phyloP scores from a whole-genome alignment of 2,888 invertebrate species.

The Epistrophe eligans region DNA sequence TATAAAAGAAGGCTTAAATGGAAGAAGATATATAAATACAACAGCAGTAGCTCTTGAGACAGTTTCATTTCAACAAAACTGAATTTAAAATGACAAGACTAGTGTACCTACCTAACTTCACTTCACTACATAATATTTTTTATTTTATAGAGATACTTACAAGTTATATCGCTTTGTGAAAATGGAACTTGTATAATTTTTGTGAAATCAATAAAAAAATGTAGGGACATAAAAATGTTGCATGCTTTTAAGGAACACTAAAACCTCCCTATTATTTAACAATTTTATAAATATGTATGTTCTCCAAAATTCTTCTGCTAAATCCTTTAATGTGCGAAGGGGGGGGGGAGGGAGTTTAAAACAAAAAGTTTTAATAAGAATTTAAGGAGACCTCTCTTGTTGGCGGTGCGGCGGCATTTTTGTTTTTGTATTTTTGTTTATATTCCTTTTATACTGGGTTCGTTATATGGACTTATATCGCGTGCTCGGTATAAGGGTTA shows the following conservation, averaged over 20 bases:
- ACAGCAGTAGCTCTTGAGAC: constrained; percentile 44
- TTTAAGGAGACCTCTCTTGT: constrained; percentile 55
- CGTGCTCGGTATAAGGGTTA: constrained; percentile 55
- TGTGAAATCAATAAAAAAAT: constrained; percentile 58
- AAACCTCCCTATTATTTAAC: constrained; percentile 20
- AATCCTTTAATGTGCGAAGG: background rate
- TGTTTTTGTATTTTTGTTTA: constrained; percentile 28
- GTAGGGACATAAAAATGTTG: constrained; percentile 64
- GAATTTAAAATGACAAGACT: constrained; percentile 9
- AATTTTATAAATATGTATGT: constrained; percentile 20
- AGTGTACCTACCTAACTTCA: background rate
- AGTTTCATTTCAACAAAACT: constrained; percentile 41
- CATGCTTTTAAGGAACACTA: constrained; percentile 67
- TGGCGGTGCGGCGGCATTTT: background rate
- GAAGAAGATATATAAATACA: background rate
- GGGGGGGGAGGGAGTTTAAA: constrained; percentile 4
- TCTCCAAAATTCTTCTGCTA: constrained; percentile 27
- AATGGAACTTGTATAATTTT: constrained; percentile 26
- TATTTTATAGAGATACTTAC: background rate
- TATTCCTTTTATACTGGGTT: constrained; percentile 21
- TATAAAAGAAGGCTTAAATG: background rate
- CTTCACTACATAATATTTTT: too few relatives aligned
- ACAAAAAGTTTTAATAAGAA: constrained; percentile 67
- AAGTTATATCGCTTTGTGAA: background rate
- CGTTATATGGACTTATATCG: background rate